Evolutionary conservation across 2,113 vertebrate species (phyloP).

Genomic region (Emydocephalus ijimae): DNA sequence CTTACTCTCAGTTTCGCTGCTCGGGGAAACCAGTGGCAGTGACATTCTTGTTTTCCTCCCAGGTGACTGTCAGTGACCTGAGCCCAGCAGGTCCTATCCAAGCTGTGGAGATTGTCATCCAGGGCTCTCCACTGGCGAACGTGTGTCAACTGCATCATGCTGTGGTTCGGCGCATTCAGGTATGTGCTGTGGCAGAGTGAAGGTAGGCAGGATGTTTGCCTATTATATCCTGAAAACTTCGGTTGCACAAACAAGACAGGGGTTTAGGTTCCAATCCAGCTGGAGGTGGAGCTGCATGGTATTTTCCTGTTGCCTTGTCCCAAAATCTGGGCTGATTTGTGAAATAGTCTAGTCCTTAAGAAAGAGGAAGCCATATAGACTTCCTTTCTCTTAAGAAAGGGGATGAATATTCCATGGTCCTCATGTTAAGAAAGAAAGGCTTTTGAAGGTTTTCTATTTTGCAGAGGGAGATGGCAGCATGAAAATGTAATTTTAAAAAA

Average conservation of each 20-base stretch:
- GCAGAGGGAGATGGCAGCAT: not conserved
- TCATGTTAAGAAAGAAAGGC: not conserved
- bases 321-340: not conserved
- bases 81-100: slow-evolving; percentile 58
- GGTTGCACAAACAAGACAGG: too few relatives aligned
- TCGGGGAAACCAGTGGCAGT: rapidly evolving
- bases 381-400: too few relatives aligned
- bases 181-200: slow-evolving; percentile 34
- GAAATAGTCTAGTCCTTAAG: too few relatives aligned
- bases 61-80: slow-evolving; percentile 68
- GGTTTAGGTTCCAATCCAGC: not conserved
- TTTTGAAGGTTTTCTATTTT: not conserved
- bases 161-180: slow-evolving; percentile 80
- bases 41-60: not conserved
- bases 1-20: not conserved
- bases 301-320: not conserved
- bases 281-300: too few relatives aligned
- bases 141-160: slow-evolving; percentile 84
- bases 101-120: slow-evolving; percentile 77
- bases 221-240: not conserved
- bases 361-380: not conserved
- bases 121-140: slow-evolving; percentile 77
- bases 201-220: not conserved
- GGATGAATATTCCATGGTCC: too few relatives aligned
- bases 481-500: not conserved